Conservation (phyloP, 2,113 vertebrate genomes). For the Petromus typicus region DNA sequence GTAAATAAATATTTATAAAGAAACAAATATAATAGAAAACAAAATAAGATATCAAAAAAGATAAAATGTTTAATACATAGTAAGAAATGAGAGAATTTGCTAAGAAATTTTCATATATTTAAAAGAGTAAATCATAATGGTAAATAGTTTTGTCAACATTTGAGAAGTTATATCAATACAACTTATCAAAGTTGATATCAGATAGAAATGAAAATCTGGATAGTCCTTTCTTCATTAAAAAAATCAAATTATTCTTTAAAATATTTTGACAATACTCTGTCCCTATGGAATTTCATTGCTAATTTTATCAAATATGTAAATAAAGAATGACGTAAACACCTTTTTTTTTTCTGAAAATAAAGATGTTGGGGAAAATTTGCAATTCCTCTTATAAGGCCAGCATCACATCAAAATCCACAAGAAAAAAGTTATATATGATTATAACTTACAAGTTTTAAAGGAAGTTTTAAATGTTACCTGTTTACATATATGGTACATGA, state of each 20-base stretch:
- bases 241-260: neutral
- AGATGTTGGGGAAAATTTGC: neutral
- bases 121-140: neutral
- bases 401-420: neutral
- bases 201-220: neutral
- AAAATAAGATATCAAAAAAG: neutral
- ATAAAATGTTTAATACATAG: neutral
- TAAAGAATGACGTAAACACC: neutral
- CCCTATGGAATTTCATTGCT: neutral
- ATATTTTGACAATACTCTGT: neutral
- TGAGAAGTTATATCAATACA: neutral
- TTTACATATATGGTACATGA: neutral
- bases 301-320: neutral
- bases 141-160: neutral
- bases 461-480: neutral
- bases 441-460: neutral
- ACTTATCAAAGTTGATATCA: neutral
- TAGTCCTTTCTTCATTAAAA: neutral
- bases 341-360: neutral
- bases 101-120: neutral
- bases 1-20: neutral
- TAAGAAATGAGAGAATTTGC: neutral
- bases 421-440: neutral
- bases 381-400: neutral
- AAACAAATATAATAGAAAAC: neutral